These are phyloP conservation scores for Nylanderia fulva DNA, from an alignment of 1,140 invertebrate species.

Conservation along the genomic window DNA sequence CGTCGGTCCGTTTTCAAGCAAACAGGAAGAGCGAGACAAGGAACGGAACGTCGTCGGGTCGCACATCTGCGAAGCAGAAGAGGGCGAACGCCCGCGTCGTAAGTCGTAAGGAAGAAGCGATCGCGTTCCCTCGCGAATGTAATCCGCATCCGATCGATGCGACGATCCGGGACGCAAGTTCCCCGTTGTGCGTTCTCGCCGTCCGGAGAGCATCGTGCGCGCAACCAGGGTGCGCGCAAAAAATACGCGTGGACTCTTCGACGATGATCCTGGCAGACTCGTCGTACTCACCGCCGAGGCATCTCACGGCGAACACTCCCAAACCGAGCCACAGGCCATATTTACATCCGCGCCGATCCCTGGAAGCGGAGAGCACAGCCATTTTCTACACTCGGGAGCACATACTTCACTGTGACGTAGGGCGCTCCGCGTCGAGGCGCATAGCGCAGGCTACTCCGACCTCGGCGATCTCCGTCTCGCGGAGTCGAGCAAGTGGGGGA, in stretches of 20 bases:
- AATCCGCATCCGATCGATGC: slow-evolving; percentile 69
- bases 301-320: slow-evolving; percentile 76
- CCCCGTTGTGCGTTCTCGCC: slow-evolving; percentile 1
- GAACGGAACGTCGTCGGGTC: neutral
- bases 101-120: too few relatives aligned
- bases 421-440: slow-evolving; percentile 68
- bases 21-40: neutral
- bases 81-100: slow-evolving; percentile 55
- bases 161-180: slow-evolving; percentile 15
- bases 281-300: slow-evolving; percentile 82
- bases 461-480: slow-evolving; percentile 66
- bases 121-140: neutral
- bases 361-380: slow-evolving; percentile 80
- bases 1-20: neutral
- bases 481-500: slow-evolving; percentile 33
- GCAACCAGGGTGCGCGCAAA: too few relatives aligned
- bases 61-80: slow-evolving; percentile 70
- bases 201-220: neutral
- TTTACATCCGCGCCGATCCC: slow-evolving; percentile 81
- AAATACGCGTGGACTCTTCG: too few relatives aligned
- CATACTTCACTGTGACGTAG: slow-evolving; percentile 85
- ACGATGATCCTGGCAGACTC: too few relatives aligned
- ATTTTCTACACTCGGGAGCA: slow-evolving; percentile 85
- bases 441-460: slow-evolving; percentile 71
- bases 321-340: slow-evolving; percentile 80